Evolutionary conservation across 2,113 vertebrate species (phyloP), one percentile per base, ranked within the genome.

Genomic region (Prochilodus magdalenae): DNA sequence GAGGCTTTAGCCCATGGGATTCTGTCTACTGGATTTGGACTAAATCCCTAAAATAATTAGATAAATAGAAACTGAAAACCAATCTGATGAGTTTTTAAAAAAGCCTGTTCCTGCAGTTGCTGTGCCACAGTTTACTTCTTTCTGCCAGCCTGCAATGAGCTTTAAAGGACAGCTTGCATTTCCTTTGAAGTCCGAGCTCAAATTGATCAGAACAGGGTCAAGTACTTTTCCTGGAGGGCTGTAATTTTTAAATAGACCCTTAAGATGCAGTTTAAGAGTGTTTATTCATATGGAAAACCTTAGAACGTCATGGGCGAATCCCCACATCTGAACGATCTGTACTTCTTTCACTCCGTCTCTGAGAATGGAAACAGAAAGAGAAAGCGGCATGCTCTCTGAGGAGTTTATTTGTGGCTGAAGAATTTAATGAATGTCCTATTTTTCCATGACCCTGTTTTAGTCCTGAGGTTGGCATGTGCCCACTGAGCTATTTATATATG

Each of bases 391-490:
- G 29, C n/a, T 81, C 72, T 72, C 62, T 14, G 29, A 75, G 66
- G 62, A 75, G 49, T 65, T 49, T 75, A 81, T 69, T 75, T 75
- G 62, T 69, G 59, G 80, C 62, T 75, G 24, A 67, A 49, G 62
- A 75, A 75, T 75, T 71, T 67, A 81, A 81, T 75, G 79, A 36
- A 81, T 30, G 71, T 44, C 73, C 79, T 74, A 75, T 30, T 66
- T 81, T 74, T 74, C 55, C 14, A 11, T 81, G 79, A 66, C 79
- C 79, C 75, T 74, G 65, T 81, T 81, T 75, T 49, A 15, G 12
- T 81, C 4, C 79, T 66, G 29, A 16, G 22, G 44, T 65, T 74
- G 59, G 20, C 70, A 81, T 53, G 59, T 51, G 59, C 29, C 16
- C 47, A 51, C 15, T 40, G 59, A 36, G 70, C 57, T 80, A 36